Evolutionary conservation across 2,113 vertebrate species (phyloP).

Genomic region (Perca flavescens): DNA sequence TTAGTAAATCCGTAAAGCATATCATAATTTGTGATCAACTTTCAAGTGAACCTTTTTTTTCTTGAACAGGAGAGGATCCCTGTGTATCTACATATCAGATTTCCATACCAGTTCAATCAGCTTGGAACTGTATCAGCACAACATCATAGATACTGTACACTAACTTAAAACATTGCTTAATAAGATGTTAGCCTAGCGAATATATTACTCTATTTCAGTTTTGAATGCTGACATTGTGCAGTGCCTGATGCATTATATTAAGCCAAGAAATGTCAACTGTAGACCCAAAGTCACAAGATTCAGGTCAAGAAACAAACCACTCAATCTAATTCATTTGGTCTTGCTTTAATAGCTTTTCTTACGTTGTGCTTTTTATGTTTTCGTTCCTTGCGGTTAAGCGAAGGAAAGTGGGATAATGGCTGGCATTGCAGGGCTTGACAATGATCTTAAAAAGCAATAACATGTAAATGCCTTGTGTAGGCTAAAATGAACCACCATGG

Average conservation of each 20-base stretch:
- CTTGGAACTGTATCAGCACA: background rate
- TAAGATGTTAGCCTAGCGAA: background rate
- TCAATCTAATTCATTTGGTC: slow-evolving; percentile 7
- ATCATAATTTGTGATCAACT: background rate
- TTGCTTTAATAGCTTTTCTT: slow-evolving; percentile 16
- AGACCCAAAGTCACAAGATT: slow-evolving; percentile 4
- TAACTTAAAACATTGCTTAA: background rate
- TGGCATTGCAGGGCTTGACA: slow-evolving; percentile 33
- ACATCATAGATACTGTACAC: background rate
- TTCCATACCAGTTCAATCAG: background rate
- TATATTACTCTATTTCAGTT: background rate
- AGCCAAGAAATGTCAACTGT: background rate
- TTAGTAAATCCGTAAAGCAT: background rate
- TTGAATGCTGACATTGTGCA: background rate
- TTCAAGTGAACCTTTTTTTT: background rate
- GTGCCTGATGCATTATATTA: background rate
- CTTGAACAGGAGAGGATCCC: background rate
- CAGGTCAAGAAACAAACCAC: background rate
- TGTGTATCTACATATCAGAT: background rate
- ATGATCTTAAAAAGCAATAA: slow-evolving; percentile 59
- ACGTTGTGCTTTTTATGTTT: slow-evolving; percentile 24
- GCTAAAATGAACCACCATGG: slow-evolving; percentile 49
- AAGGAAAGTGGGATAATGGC: slow-evolving; percentile 37
- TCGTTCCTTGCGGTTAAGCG: slow-evolving; percentile 23
- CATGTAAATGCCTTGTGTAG: slow-evolving; percentile 57